Conservation (phyloP, 2,888 invertebrate species). For the Orthosia gothica region DNA sequence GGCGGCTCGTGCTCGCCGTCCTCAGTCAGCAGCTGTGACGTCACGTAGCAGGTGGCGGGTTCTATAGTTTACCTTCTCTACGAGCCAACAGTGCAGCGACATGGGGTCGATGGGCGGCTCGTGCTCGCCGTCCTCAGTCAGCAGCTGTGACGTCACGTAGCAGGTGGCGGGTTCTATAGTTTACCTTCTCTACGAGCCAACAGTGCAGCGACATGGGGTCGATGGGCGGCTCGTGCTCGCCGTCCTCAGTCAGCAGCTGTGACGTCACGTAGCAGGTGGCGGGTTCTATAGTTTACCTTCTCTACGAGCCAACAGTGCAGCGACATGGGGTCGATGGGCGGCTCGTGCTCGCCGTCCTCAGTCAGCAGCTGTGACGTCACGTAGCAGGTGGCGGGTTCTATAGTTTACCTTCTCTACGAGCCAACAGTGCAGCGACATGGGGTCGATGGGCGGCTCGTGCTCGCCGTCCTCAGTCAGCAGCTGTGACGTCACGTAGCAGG, state of each 20-base stretch:
- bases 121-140: constrained; percentile 72
- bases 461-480: constrained; percentile 72
- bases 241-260: constrained; percentile 69
- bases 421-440: constrained; percentile 91
- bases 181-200: constrained; percentile 92
- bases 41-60: constrained; percentile 9
- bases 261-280: constrained; percentile 33
- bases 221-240: constrained; percentile 75
- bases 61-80: constrained; percentile 85
- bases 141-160: constrained; percentile 53
- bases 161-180: too few species aligned
- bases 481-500: constrained; percentile 47
- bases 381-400: too few species aligned
- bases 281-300: constrained; percentile 62
- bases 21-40: constrained; percentile 62
- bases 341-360: constrained; percentile 74
- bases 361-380: constrained; percentile 59
- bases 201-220: constrained; percentile 90
- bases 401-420: constrained; percentile 90
- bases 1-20: constrained; percentile 77
- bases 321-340: constrained; percentile 85
- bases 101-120: constrained; percentile 83
- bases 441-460: constrained; percentile 80
- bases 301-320: constrained; percentile 93
- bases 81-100: constrained; percentile 92